Conservation (phyloP, 2,888 invertebrate genomes). For the Hyppa rectilinea region DNA sequence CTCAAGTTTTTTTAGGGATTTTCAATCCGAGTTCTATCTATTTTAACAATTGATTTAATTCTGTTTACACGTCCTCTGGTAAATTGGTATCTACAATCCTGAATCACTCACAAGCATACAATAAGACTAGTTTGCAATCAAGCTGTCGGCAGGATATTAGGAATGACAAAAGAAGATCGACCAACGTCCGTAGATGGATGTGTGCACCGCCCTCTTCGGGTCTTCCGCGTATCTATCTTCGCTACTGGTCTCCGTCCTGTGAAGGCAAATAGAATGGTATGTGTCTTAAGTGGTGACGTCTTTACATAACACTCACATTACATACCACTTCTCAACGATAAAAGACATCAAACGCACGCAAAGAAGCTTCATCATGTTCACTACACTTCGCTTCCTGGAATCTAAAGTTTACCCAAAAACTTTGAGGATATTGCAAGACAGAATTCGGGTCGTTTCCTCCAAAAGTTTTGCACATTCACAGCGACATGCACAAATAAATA, state of each 20-base stretch:
- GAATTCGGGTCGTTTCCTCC: slow-evolving; percentile 13
- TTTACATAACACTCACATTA: too few relatives aligned
- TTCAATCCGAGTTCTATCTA: not conserved
- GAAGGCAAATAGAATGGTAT: not conserved
- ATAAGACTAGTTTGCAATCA: not conserved
- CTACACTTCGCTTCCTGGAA: not conserved
- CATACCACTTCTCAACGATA: not conserved
- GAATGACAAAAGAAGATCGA: not conserved
- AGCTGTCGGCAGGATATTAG: not conserved
- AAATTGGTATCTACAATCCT: not conserved
- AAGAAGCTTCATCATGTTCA: not conserved
- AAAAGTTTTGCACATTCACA: slow-evolving; percentile 40
- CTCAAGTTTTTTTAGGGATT: not conserved
- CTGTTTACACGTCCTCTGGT: not conserved
- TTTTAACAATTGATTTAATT: not conserved
- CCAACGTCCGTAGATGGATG: not conserved
- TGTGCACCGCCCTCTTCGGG: not conserved
- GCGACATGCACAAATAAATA: slow-evolving; percentile 38
- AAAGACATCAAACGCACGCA: not conserved
- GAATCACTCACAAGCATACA: not conserved
- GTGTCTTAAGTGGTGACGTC: not conserved
- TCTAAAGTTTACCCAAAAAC: not conserved
- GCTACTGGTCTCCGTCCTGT: not conserved
- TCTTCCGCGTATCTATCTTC: not conserved
- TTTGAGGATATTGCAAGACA: slow-evolving; percentile 9